Evolutionary conservation across 2,113 vertebrate genomes (phyloP), one percentile per base, ranked within the genome.

Genomic region (Siniperca knerii): DNA sequence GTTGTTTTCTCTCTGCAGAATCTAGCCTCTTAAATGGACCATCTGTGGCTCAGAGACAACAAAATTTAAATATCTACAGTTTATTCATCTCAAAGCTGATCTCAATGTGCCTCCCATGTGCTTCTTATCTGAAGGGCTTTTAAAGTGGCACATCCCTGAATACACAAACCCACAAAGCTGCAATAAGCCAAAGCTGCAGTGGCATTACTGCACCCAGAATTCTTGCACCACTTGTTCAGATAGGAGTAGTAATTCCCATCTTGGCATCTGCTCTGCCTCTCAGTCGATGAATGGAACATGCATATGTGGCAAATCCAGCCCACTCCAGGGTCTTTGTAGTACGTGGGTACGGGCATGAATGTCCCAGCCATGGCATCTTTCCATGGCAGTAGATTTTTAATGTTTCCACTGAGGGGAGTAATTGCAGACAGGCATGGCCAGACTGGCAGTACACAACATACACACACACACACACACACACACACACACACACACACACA

Each of bases 381-480:
- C 90, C 93, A 90, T 90, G 87, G 88, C 83, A 82, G 80, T 86
- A 79, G 88, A 90, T 89, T 89, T 69, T 82, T 73, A 90, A 92
- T 85, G 84, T 87, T 88, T 89, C 88, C 88, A 86, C 91, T 84
- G 87, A 89, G 77, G 85, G 76, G 86, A 80, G 79, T 89, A 85
- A 92, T 92, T 92, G 89, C 90, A 86, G 81, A 81, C 75, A 76
- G 82, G 80, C 92, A 81, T 15, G 65, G 86, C 85, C 88, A 89
- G 77, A 79, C 86, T 87, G 88, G 91, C 83, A 82, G 33, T 6
- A 25, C 37, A 84, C 72, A 76, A 42, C 73, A 76, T 71, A 87
- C 82, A 85, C 57, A 58, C 54, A 82, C 77, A 25, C 54, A 61
- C 58, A 75, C 58, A 58, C 54, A 82, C n/a, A 25, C 25, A 25